Base-by-base conservation (phyloP, 2,797 vertebrate genomes). In the Parauchenoglanis ngamensis region DNA sequence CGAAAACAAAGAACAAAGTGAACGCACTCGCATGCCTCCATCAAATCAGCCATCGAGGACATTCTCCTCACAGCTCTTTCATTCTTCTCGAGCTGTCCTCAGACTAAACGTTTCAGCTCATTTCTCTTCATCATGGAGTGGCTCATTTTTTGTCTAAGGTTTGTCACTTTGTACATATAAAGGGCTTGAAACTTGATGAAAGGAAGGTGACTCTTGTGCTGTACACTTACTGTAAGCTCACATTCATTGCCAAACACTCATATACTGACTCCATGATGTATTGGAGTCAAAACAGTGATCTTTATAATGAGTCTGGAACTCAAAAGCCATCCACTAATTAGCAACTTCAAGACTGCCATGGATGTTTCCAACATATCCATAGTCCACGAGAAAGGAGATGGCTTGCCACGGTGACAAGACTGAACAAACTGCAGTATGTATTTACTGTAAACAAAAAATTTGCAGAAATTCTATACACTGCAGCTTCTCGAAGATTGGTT, bases 1-100 rank as follows among this genome's bases (percentile, higher is more conserved):
- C 46, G 84, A 90, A 85, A 52, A 68, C 52, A 35, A 87, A 84
- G 83, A 84, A 87, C 85, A 86, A 90, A 92, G 86, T 87, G 86
- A 88, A 56, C 13, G 21, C 19, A 25, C 59, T 84, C 70, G 63
- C 57, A 46, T 46, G 23, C 57, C n/a, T n/a, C 35, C 70, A 13
- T 86, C 59, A 83, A 87, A 86, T 81, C 81, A 82, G 67, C 82
- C 89, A 85, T 90, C 81, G 49, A 84, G 65, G 17, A 5, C 28
- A 1, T 77, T 81, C 68, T 59, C 61, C 40, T 57, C 56, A 57
- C 49, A 49, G 72, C 46, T 61, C 83, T 83, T 84, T 84, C 61
- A 68, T 84, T 73, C 73, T 57, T 23, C 35, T 68, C 23, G 31
- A 68, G 59, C 61, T 57, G 73, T 84, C 73, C 12, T 40, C 7